Conservation (phyloP, 2,797 vertebrate species). For the Carduelis carduelis region DNA sequence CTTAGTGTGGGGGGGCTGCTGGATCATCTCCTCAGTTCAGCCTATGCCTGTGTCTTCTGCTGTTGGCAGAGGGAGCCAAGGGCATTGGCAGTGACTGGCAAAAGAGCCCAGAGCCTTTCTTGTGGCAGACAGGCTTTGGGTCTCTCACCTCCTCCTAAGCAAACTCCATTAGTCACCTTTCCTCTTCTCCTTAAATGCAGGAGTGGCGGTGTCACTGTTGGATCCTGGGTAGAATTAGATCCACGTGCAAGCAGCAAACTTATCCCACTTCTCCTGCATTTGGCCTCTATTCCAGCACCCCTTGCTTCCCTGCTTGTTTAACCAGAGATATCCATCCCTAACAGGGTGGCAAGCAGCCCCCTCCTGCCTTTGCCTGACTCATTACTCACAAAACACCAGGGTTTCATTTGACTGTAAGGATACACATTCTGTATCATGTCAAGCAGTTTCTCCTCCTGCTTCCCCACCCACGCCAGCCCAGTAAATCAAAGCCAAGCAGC, state of each 20-base stretch:
- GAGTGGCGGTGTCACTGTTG: neutral
- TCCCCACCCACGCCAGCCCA: neutral
- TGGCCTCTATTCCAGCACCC: neutral
- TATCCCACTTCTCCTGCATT: neutral
- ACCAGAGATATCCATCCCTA: neutral
- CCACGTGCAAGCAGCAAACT: neutral
- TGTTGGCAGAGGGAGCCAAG: neutral
- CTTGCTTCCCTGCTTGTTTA: neutral
- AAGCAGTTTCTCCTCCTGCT: neutral
- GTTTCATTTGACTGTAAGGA: neutral
- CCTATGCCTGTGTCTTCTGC: rapidly evolving
- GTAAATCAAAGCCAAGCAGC: neutral
- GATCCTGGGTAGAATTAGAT: neutral
- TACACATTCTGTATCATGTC: neutral
- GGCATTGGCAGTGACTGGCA: neutral
- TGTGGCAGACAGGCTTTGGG: neutral
- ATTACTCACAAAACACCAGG: neutral
- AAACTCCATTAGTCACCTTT: neutral
- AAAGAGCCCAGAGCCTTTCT: neutral
- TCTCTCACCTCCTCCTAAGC: neutral
- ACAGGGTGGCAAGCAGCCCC: neutral
- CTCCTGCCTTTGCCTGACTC: neutral
- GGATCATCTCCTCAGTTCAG: neutral
- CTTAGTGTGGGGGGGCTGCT: neutral
- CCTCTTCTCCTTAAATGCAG: neutral